These are phyloP conservation scores for Artibeus jamaicensis DNA, from an alignment of 2,797 vertebrate species.

Conservation along the genomic window DNA sequence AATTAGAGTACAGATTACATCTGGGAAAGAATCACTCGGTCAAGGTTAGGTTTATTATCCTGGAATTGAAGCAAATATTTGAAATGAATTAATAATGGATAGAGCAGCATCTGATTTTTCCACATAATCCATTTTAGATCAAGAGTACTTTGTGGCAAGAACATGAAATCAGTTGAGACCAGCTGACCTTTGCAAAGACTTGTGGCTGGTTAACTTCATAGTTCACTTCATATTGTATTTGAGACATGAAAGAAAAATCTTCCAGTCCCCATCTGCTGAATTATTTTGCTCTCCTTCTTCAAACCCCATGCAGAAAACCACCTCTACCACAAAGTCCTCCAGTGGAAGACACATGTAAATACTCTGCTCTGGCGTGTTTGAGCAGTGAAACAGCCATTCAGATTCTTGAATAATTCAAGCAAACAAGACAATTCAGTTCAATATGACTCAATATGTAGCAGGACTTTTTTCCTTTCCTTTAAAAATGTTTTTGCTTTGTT, in stretches of 20 bases:
- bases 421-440: background rate
- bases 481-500: background rate
- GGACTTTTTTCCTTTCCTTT: background rate
- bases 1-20: background rate
- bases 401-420: background rate
- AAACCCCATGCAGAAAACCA: constrained; percentile 27
- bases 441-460: background rate
- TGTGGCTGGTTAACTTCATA: constrained; percentile 61
- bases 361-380: background rate
- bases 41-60: constrained; percentile 19
- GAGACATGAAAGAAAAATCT: constrained; percentile 65
- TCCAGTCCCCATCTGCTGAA: constrained; percentile 49
- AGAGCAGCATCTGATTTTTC: constrained; percentile 34
- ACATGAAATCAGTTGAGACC: constrained; percentile 58
- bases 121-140: constrained; percentile 65
- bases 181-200: constrained; percentile 64
- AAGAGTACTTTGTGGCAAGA: constrained; percentile 59
- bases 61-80: constrained; percentile 58
- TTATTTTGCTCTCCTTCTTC: background rate
- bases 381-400: background rate
- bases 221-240: constrained; percentile 61
- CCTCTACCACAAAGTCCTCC: background rate
- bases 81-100: constrained; percentile 54
- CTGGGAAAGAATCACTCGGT: constrained; percentile 14
- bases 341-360: background rate